phyloP scores from a whole-genome alignment of 2,113 vertebrate species.

The human (Homo sapiens) region GRCh38 chr13:35183001-35183500 shows the following conservation, averaged over 20 bases:
- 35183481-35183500: constrained; percentile 49
- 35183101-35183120: constrained; percentile 29
- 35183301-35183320: neutral
- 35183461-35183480: constrained; percentile 28
- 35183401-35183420: constrained; percentile 62
- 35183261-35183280: neutral
- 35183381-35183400: constrained; percentile 29
- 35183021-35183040: constrained; percentile 24
- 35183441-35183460: constrained; percentile 21
- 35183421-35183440: constrained; percentile 66
- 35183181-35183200: constrained; percentile 31
- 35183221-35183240: constrained; percentile 35
- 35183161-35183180: constrained; percentile 22
- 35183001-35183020: constrained; percentile 47
- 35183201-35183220: constrained; percentile 21
- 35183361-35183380: constrained; percentile 16
- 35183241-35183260: constrained; percentile 45
- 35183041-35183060: constrained; percentile 41
- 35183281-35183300: constrained; percentile 36
- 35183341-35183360: constrained; percentile 47
- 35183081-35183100: constrained; percentile 4
- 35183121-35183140: neutral
- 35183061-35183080: constrained; percentile 15
- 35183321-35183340: constrained; percentile 16
- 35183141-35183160: constrained; percentile 45